Conservation (phyloP, 2,888 invertebrate genomes). For the Notocelia uddmanniana region DNA sequence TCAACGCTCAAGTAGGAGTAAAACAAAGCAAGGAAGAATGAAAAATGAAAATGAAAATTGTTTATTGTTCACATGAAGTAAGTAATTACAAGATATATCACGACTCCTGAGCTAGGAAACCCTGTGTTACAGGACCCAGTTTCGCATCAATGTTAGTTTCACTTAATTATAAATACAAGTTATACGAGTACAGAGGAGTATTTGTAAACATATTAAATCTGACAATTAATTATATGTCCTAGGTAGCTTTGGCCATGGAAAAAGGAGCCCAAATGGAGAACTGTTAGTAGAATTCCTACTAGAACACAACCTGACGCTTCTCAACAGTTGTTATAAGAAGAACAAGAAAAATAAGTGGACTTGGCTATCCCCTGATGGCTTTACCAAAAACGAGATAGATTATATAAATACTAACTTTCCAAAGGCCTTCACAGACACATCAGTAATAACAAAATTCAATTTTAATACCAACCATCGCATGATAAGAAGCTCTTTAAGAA, state of each 20-base stretch:
- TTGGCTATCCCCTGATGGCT: slow-evolving; percentile 31
- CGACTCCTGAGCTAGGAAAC: no score
- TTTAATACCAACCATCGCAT: slow-evolving; percentile 21
- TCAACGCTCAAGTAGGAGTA: not conserved
- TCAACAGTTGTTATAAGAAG: slow-evolving; percentile 13
- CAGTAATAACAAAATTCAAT: slow-evolving; percentile 5
- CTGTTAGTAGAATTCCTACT: no score
- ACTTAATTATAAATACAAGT: no score
- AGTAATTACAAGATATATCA: no score
- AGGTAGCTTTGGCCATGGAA: slow-evolving; percentile 7
- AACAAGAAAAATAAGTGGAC: slow-evolving; percentile 31
- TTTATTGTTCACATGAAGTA: no score
- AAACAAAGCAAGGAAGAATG: not conserved
- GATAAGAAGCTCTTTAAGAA: not conserved
- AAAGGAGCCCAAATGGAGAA: slow-evolving; percentile 15
- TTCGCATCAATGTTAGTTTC: no score
- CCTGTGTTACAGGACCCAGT: no score
- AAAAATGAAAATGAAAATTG: no score
- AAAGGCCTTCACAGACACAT: not conserved
- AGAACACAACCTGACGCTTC: not conserved
- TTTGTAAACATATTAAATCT: no score
- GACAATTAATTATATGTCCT: no score
- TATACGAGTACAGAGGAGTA: no score
- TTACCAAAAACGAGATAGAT: not conserved
- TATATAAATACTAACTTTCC: not conserved